phyloP scores from a whole-genome alignment of 2,888 invertebrate genomes.

The Heliconius sara region DNA sequence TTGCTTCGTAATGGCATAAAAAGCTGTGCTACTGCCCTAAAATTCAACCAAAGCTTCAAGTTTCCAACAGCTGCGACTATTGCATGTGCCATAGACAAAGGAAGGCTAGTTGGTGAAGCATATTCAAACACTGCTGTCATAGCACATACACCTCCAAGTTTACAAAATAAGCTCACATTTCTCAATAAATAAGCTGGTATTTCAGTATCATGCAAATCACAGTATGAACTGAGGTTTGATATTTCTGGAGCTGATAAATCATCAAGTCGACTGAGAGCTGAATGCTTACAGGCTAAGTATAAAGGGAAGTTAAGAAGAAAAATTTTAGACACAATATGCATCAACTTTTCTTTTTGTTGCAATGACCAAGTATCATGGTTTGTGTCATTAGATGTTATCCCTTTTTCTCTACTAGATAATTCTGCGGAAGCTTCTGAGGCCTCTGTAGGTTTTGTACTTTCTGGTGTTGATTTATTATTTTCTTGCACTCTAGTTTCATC shows the following conservation, averaged over 20 bases:
- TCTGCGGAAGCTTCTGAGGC: constrained; percentile 51
- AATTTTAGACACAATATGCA: constrained; percentile 93
- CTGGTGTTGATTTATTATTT: constrained; percentile 57
- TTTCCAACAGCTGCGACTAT: constrained; percentile 96
- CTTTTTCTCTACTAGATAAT: constrained; percentile 45
- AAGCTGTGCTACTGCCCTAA: constrained; percentile 93
- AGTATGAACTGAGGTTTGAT: constrained; percentile 90
- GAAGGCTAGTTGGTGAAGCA: constrained; percentile 88
- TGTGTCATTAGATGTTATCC: constrained; percentile 57
- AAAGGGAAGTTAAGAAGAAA: constrained; percentile 96
- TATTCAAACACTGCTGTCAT: constrained; percentile 94
- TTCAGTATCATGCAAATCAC: constrained; percentile 97
- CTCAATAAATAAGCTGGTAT: constrained; percentile 94
- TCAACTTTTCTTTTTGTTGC: constrained; percentile 93
- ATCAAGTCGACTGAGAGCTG: constrained; percentile 91
- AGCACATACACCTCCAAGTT: constrained; percentile 93
- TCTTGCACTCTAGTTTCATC: constrained; percentile 58
- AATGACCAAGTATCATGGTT: constrained; percentile 87
- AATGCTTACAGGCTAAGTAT: constrained; percentile 93
- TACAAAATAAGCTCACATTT: constrained; percentile 97
- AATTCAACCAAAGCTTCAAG: constrained; percentile 96
- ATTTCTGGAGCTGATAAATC: constrained; percentile 94
- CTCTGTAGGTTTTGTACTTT: constrained; percentile 57
- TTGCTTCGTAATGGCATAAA: constrained; percentile 94
- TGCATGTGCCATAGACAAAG: constrained; percentile 95